A percentile compares a stretch with the other conserved stretches of the same genome.
phyloP scores from a whole-genome alignment of 2,888 invertebrate genomes.

The Chaitophorus viminalis region DNA sequence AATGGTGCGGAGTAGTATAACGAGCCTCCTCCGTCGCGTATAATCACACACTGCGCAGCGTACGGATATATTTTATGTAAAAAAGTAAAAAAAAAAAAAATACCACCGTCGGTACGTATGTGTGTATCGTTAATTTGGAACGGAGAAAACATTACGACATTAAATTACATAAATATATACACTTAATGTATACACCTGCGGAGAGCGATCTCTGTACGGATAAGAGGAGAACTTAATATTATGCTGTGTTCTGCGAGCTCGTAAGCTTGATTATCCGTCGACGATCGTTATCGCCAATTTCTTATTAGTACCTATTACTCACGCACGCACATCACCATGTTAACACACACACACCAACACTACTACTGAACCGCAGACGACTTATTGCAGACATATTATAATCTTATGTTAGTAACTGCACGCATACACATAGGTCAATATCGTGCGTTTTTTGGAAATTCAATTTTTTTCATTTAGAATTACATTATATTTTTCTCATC shows the following conservation, averaged over 20 bases:
- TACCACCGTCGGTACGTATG: not conserved
- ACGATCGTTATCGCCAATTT: constrained; percentile 14
- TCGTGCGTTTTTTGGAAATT: too few relatives aligned
- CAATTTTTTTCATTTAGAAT: too few relatives aligned
- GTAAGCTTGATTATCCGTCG: not conserved
- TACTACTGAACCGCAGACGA: too few relatives aligned
- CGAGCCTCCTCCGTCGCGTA: not conserved
- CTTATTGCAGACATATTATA: too few relatives aligned
- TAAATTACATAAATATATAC: too few relatives aligned
- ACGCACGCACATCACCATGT: too few relatives aligned
- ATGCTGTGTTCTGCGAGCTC: not conserved
- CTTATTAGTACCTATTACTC: not conserved
- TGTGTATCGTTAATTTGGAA: constrained; percentile 8
- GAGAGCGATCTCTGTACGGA: not conserved
- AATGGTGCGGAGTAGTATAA: not conserved
- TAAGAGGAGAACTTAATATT: not conserved
- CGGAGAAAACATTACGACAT: not conserved
- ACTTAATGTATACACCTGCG: not conserved
- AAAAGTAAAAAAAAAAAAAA: constrained; percentile 9
- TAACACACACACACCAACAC: too few relatives aligned
- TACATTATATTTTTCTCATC: too few relatives aligned
- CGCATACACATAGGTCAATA: too few relatives aligned
- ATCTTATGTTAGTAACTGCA: too few relatives aligned
- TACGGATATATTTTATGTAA: not conserved
- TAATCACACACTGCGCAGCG: constrained; percentile 31